phyloP scores from a whole-genome alignment of 2,797 vertebrate genomes.

The Parotocinclus haroldoi region DNA sequence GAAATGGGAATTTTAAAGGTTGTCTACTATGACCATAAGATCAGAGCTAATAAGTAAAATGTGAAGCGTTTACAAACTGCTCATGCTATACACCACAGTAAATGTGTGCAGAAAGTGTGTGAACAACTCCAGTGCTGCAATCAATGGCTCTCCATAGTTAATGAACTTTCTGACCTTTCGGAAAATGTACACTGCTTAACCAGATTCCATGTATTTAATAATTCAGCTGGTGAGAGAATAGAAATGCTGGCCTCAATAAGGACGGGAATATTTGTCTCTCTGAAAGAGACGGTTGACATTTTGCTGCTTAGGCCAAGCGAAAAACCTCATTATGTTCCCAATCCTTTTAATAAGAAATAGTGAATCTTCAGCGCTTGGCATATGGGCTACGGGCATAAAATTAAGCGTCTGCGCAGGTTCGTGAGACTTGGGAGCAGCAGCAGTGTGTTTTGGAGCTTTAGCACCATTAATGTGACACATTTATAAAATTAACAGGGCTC shows the following conservation, averaged over 20 bases:
- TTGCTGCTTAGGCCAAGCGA: slow-evolving; percentile 56
- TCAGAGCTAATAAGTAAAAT: no score
- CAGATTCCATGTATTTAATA: slow-evolving; percentile 81
- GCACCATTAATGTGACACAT: slow-evolving; percentile 36
- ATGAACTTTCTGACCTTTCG: slow-evolving; percentile 82
- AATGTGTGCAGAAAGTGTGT: slow-evolving; percentile 41
- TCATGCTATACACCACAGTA: no score
- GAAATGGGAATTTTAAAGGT: no score
- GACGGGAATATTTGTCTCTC: slow-evolving; percentile 72
- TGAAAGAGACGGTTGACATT: slow-evolving; percentile 65
- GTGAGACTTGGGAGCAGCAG: slow-evolving; percentile 25
- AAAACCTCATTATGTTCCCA: slow-evolving; percentile 63
- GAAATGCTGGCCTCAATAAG: slow-evolving; percentile 62
- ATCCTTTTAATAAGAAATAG: slow-evolving; percentile 72
- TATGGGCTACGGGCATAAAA: slow-evolving; percentile 55
- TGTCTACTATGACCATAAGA: no score
- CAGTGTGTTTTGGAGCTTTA: slow-evolving; percentile 48
- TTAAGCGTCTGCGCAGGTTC: slow-evolving; percentile 59
- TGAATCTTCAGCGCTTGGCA: slow-evolving; percentile 54
- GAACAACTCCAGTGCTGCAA: slow-evolving; percentile 62
- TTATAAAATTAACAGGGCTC: slow-evolving; percentile 25
- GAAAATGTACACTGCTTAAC: slow-evolving; percentile 76
- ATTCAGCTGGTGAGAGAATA: slow-evolving; percentile 77
- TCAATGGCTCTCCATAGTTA: slow-evolving; percentile 75
- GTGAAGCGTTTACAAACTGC: no score